Percentiles rank a stretch among this genome's conserved stretches.
Evolutionary conservation across 2,797 vertebrate genomes (phyloP).

Genomic region (Chanos chanos): DNA sequence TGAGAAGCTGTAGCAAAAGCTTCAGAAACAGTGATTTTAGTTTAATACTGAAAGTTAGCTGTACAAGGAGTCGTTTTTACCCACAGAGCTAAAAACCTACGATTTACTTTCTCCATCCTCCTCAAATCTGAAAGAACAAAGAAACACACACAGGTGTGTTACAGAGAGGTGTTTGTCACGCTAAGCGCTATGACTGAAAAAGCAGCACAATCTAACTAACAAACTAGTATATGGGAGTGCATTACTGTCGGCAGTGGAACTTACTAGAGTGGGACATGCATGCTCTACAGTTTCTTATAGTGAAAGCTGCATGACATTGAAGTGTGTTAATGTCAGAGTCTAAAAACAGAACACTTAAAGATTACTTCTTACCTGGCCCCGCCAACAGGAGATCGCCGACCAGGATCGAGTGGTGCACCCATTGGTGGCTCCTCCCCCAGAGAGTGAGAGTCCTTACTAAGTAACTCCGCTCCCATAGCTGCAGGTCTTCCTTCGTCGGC

Average conservation of each 20-base stretch:
- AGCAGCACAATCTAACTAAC: too few relatives aligned
- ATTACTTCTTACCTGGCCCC: conserved; percentile 86
- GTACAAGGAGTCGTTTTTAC: conserved; percentile 75
- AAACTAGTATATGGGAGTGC: too few relatives aligned
- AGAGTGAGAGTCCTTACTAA: conserved; percentile 95
- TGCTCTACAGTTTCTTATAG: too few relatives aligned
- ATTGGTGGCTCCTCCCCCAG: conserved; percentile 90
- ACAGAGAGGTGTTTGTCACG: conserved; percentile 22
- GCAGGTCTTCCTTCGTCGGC: conserved; percentile 83
- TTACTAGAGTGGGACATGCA: conserved; percentile 39
- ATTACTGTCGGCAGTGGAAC: conserved; percentile 32
- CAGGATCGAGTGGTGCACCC: conserved; percentile 81
- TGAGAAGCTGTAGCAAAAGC: conserved; percentile 13
- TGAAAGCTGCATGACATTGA: conserved; percentile 17
- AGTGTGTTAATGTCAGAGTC: not conserved
- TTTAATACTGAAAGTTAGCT: conserved; percentile 44
- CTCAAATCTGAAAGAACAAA: conserved; percentile 82
- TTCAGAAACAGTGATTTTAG: conserved; percentile 32
- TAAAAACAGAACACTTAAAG: conserved; percentile 3
- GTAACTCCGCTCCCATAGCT: conserved; percentile 89
- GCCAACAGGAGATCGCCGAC: conserved; percentile 91
- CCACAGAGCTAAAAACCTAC: conserved; percentile 78
- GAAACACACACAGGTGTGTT: conserved; percentile 50
- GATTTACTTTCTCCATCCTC: conserved; percentile 76
- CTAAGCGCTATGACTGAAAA: too few relatives aligned